A percentile compares a stretch with the other conserved stretches of the same genome.
Conservation (phyloP, 2,113 vertebrate species). For the Mormyrus lacerda region DNA sequence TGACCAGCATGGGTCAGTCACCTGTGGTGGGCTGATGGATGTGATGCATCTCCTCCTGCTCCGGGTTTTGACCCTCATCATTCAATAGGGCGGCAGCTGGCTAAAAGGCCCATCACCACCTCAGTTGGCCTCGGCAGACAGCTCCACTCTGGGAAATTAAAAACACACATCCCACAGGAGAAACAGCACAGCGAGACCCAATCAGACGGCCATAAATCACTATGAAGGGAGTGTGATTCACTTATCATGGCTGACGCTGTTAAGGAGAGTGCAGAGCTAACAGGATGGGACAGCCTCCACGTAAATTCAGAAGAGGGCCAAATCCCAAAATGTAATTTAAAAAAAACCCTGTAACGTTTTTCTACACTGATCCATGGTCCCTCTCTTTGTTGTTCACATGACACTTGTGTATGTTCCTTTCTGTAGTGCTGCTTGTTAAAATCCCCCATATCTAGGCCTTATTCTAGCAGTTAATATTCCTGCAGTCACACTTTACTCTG, state of each 20-base stretch:
- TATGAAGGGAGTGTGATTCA: slow-evolving; percentile 39
- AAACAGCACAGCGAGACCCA: slow-evolving; percentile 14
- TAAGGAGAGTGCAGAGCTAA: background rate
- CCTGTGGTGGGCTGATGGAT: background rate
- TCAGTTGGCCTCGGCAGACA: slow-evolving; percentile 27
- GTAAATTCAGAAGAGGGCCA: background rate
- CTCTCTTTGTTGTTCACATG: background rate
- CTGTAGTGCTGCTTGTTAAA: background rate
- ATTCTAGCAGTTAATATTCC: background rate
- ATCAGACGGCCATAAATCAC: slow-evolving; percentile 43
- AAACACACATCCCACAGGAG: slow-evolving; percentile 40
- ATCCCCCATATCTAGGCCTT: background rate
- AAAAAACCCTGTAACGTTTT: background rate
- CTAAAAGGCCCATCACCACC: slow-evolving; percentile 17
- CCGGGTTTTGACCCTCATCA: background rate
- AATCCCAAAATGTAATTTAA: background rate
- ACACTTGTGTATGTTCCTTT: background rate
- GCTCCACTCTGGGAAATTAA: slow-evolving; percentile 37
- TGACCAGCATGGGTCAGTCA: background rate
- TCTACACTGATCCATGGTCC: background rate
- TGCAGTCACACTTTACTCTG: background rate
- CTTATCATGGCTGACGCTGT: slow-evolving; percentile 34
- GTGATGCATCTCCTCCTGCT: background rate
- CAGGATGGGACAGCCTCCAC: background rate
- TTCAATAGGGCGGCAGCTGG: background rate